A percentile compares a stretch with the other conserved stretches of the same genome.
Evolutionary conservation across 2,888 invertebrate genomes (phyloP).

Genomic region (Eupithecia dodoneata): DNA sequence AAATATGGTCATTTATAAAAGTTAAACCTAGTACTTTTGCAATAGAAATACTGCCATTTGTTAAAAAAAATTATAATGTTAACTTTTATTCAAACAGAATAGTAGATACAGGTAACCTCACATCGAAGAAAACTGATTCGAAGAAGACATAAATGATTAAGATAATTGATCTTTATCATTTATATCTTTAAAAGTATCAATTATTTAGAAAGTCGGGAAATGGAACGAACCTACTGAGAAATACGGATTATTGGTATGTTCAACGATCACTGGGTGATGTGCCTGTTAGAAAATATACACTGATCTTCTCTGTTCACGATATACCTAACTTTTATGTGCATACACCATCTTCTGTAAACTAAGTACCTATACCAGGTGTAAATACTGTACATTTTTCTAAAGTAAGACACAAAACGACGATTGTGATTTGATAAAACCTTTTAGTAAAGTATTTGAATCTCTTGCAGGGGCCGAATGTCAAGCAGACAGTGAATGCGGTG

Average conservation of each 20-base stretch:
- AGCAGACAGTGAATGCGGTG: slow-evolving; percentile 88
- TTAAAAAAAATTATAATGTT: not conserved
- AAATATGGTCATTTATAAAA: not conserved
- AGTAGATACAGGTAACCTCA: slow-evolving; percentile 1
- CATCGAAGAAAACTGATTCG: not conserved
- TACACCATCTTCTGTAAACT: slow-evolving; percentile 40
- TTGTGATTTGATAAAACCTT: not conserved
- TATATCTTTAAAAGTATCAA: not conserved
- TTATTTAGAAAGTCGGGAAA: slow-evolving; percentile 26
- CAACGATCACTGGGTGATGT: slow-evolving; percentile 14
- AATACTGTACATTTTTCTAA: slow-evolving; percentile 33
- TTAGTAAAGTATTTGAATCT: slow-evolving; percentile 14
- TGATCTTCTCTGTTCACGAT: slow-evolving; percentile 21
- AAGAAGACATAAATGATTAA: not conserved
- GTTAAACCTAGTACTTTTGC: not conserved
- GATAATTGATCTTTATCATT: not conserved
- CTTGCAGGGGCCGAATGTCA: slow-evolving; percentile 85
- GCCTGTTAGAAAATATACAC: slow-evolving; percentile 22
- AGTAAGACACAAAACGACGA: not conserved
- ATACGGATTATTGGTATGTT: slow-evolving; percentile 33
- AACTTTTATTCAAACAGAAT: not conserved
- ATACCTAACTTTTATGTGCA: slow-evolving; percentile 28
- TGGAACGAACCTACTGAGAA: slow-evolving; percentile 24
- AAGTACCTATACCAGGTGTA: slow-evolving; percentile 24
- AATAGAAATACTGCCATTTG: not conserved